Evolutionary conservation across 2,888 invertebrate species (phyloP), one percentile per base, ranked within the genome.

Genomic region (Tribolium freemani): DNA sequence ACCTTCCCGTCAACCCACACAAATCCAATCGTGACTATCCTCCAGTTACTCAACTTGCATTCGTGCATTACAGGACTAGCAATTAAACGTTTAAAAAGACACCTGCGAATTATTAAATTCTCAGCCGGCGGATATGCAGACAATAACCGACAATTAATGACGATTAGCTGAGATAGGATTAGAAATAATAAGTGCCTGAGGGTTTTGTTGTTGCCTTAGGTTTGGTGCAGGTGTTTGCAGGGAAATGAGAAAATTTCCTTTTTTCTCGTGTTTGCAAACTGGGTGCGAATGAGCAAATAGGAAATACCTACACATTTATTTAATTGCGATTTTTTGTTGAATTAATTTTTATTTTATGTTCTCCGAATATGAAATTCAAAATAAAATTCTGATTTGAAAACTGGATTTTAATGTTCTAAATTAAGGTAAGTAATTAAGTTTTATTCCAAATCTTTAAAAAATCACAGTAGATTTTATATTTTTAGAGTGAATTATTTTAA

Each of bases 51-150:
- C 66, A 66, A 66, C 66, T 51, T 56, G 45, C 66, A 54, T 44
- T 64, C 53, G 53, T 53, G 54, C 45, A 16, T 16, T 16, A n/a
- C n/a, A n/a, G n/a, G n/a, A n/a, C n/a, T n/a, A 66, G 48, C 54
- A 67, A 67, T 67, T 67, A 67, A 51, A 54, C 21, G 45, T 54
- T 53, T 46, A 44, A 54, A 54, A 45, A 48, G 44, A 67, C 67
- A 67, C 57, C 46, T 67, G 67, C 57, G 11, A 57, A 48, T 67
- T 67, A 67, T 67, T 57, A 31, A 67, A 57, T 46, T 46, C 67
- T 13, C 16, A 13, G 54, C 66, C 66, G 44, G 10, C 48, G 48
- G 67, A 46, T 13, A 54, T 20, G 10, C 46, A 9, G 45, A 26
- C 56, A 57, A 67, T 57, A 48, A 10, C 48, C 31, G 30, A 31